Base-by-base conservation (phyloP, 2,113 vertebrate genomes). In the Bungarus multicinctus region DNA sequence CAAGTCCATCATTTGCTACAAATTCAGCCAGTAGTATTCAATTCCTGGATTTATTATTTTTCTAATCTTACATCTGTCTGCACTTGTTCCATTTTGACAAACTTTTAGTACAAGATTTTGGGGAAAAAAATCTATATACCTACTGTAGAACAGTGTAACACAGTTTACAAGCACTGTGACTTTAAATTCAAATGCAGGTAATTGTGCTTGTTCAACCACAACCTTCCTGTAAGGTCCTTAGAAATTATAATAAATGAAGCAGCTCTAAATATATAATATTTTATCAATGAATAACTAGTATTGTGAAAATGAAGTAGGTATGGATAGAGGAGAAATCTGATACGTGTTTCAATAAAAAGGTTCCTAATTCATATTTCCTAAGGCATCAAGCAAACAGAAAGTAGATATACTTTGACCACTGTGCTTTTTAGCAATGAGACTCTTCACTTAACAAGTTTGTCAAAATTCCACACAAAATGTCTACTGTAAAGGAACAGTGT, bases 41-140 rank as follows among this genome's bases (percentile, higher is more conserved):
- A 85, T 96, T 97, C 96, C 95, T 93, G 91, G 94, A 87, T 97
- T 96, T 96, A 97, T 95, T 96, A 95, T 94, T 93, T 54, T 69
- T 96, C 92, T 93, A 96, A 96, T 96, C 95, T 96, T 89, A 96
- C 93, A 97, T 93, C 93, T 88, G 18, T 94, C 96, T 96, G 96
- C 91, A 94, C 89, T 96, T 92, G 93, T 94, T 97, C 95, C 93
- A 95, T 97, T 95, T 3, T 96, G 95, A 93, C 94, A 93, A 96
- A 86, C 96, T 97, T 64, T 94, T 95, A 92, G 92, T 94, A 91
- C 50, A 94, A 92, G 96, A 96, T 96, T 96, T 95, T 94, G 94
- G 93, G 94, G 86, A 53, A 53, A 30, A 94, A 47, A 47, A 96
- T 96, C 74, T 74, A 52, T 20, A 91, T 93, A 54, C 89, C 90